Conservation (phyloP, 2,888 invertebrate genomes). For the Melangyna quadrimaculata region DNA sequence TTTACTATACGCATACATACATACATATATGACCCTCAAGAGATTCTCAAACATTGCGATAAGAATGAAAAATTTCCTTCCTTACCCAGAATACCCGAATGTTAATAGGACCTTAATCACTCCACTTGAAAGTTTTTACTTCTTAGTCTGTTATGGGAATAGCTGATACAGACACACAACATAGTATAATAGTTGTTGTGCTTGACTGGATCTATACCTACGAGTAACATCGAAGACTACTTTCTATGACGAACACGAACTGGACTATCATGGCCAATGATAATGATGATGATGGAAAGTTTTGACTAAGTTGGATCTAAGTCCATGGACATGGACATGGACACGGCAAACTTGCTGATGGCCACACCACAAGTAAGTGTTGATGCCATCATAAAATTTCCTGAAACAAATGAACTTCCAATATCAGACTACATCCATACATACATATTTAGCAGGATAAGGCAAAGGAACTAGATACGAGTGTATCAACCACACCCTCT, state of each 20-base stretch:
- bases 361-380: constrained; percentile 68
- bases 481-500: constrained; percentile 32
- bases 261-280: constrained; percentile 35
- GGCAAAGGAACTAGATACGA: not conserved
- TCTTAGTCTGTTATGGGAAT: constrained; percentile 13
- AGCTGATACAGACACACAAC: constrained; percentile 41
- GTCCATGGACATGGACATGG: constrained; percentile 32
- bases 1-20: too few relatives aligned
- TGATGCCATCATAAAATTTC: constrained; percentile 67
- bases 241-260: constrained; percentile 38
- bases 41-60: constrained; percentile 61
- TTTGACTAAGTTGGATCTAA: constrained; percentile 55
- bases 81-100: constrained; percentile 1
- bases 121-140: constrained; percentile 63
- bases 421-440: constrained; percentile 54
- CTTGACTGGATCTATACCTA: not conserved
- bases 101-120: constrained; percentile 70
- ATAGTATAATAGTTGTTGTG: too few relatives aligned
- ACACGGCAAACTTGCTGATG: constrained; percentile 48
- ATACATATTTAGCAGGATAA: too few relatives aligned
- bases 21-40: constrained; percentile 44
- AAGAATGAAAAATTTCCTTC: constrained; percentile 63
- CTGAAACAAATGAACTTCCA: constrained; percentile 70
- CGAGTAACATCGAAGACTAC: not conserved
- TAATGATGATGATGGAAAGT: constrained; percentile 50